Percentiles rank a stretch among this genome's conserved stretches.
Evolutionary conservation across 1,140 invertebrate species (phyloP).

Genomic region (Phymorhynchus buccinoides): DNA sequence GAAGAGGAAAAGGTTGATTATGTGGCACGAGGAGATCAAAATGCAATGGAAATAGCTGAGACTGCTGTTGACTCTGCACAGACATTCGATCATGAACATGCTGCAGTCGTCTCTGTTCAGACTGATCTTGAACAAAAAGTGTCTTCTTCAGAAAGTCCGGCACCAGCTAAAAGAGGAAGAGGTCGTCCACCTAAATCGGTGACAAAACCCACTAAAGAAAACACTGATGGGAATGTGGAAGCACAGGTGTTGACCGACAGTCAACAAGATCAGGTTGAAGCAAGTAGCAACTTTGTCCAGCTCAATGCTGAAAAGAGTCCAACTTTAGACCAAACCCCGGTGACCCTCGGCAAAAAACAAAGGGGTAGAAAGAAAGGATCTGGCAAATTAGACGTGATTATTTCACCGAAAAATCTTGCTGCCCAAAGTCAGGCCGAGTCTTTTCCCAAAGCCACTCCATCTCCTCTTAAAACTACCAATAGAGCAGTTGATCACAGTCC

Average conservation of each 20-base stretch:
- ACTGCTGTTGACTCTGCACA: not conserved
- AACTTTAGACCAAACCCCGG: not conserved
- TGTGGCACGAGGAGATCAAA: not conserved
- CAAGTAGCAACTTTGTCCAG: not conserved
- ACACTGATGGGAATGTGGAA: not conserved
- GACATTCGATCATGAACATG: not conserved
- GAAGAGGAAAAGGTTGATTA: not conserved
- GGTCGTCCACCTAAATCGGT: constrained; percentile 11
- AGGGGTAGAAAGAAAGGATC: not conserved
- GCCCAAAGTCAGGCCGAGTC: not conserved
- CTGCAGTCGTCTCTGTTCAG: not conserved
- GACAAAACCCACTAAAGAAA: not conserved
- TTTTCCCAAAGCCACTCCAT: not conserved
- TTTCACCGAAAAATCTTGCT: not conserved
- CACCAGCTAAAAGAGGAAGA: not conserved
- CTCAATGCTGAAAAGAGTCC: not conserved
- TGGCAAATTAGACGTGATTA: not conserved
- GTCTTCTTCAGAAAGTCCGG: not conserved
- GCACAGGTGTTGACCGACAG: not conserved
- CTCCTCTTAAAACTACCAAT: not conserved
- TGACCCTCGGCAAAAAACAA: not conserved
- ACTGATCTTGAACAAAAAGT: not conserved
- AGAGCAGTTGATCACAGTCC: not conserved
- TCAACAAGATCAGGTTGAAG: not conserved
- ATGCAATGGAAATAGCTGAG: not conserved